Conservation (phyloP, 2,888 invertebrate species). For the Diaprepes abbreviatus region DNA sequence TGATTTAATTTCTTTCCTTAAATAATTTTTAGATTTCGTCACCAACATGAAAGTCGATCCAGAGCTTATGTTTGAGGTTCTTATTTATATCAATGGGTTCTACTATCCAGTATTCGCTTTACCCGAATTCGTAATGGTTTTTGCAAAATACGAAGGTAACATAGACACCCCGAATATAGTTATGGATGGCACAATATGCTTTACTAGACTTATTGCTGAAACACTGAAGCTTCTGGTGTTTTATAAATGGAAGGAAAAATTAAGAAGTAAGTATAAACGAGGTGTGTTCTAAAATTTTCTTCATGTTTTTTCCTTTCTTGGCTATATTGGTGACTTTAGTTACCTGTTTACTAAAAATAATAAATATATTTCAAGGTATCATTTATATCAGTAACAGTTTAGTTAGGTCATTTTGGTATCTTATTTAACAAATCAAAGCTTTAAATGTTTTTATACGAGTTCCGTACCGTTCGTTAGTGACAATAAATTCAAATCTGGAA, state of each 20-base stretch:
- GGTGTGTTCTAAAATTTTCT: too few relatives aligned
- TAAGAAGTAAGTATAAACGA: slow-evolving; percentile 53
- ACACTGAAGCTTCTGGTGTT: slow-evolving; percentile 53
- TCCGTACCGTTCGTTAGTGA: too few relatives aligned
- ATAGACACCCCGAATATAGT: slow-evolving; percentile 54
- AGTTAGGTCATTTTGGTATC: too few relatives aligned
- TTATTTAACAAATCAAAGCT: too few relatives aligned
- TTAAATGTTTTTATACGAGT: too few relatives aligned
- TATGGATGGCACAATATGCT: slow-evolving; percentile 53
- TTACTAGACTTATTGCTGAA: slow-evolving; percentile 52
- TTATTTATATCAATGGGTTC: slow-evolving; percentile 54
- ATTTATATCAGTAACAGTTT: too few relatives aligned
- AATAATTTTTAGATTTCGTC: slow-evolving; percentile 9
- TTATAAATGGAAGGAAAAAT: slow-evolving; percentile 52
- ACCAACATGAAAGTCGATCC: slow-evolving; percentile 52
- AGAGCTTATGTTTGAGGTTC: slow-evolving; percentile 56
- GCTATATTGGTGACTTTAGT: too few relatives aligned
- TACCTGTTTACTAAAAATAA: too few relatives aligned
- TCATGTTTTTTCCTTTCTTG: too few relatives aligned
- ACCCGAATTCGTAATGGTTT: slow-evolving; percentile 52
- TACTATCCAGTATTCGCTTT: slow-evolving; percentile 54
- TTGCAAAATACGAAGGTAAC: slow-evolving; percentile 53
- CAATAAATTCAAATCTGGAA: too few relatives aligned
- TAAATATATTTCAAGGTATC: too few relatives aligned
- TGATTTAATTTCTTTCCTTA: too few relatives aligned